phyloP scores from a whole-genome alignment of 2,888 invertebrate genomes.

The Aphidius colemani region DNA sequence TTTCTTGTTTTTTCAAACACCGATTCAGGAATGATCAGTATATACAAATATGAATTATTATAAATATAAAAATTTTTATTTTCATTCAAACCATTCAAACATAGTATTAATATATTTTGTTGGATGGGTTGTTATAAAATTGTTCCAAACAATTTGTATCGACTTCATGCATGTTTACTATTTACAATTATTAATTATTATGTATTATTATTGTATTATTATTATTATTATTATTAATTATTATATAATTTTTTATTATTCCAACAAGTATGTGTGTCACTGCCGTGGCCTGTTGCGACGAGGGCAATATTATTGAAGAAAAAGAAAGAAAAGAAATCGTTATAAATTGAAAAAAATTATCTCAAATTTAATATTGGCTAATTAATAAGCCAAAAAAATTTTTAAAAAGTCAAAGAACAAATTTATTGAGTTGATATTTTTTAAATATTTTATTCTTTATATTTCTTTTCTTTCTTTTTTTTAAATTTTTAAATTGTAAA shows the following conservation, averaged over 20 bases:
- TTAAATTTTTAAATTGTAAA: not conserved
- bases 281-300: constrained; percentile 17
- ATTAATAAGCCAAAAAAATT: too few species aligned
- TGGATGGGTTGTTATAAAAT: constrained; percentile 34
- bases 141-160: constrained; percentile 20
- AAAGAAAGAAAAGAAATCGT: constrained; percentile 15
- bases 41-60: constrained; percentile 5
- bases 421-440: too few species aligned
- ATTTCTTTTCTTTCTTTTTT: not conserved
- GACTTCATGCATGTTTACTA: constrained; percentile 55
- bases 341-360: constrained; percentile 13
- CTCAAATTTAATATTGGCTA: not conserved
- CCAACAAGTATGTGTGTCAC: constrained; percentile 37
- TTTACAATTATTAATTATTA: constrained; percentile 43
- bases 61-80: not conserved
- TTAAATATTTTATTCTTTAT: too few species aligned
- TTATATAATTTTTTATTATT: constrained; percentile 36
- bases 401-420: too few species aligned
- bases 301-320: constrained; percentile 12
- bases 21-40: constrained; percentile 21
- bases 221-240: constrained; percentile 28
- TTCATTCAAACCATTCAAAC: constrained; percentile 12
- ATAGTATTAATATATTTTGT: constrained; percentile 58
- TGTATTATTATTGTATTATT: constrained; percentile 44
- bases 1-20: constrained; percentile 28